phyloP scores from a whole-genome alignment of 2,797 vertebrate species.

The Okamejei kenojei region DNA sequence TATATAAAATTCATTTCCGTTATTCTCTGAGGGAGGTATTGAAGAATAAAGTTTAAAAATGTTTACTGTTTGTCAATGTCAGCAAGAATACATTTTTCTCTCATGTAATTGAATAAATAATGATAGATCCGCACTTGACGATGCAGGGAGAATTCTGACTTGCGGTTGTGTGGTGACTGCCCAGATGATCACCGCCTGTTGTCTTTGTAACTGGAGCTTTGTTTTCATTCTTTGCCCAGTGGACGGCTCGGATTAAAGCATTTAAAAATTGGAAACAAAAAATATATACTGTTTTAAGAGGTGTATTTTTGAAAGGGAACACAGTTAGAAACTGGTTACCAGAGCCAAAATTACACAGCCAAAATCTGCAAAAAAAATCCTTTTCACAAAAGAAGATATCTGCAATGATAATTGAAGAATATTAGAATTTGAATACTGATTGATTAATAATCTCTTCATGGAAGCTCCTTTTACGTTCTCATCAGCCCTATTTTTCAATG shows the following conservation, averaged over 20 bases:
- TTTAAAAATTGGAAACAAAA: constrained; percentile 1
- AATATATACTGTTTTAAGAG: constrained; percentile 13
- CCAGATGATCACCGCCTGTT: neutral
- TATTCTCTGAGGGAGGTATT: neutral
- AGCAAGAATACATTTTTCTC: neutral
- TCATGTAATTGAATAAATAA: neutral
- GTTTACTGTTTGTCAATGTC: neutral
- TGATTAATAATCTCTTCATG: neutral
- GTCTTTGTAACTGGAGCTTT: constrained; percentile 11
- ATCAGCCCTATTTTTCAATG: neutral
- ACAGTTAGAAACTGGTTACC: neutral
- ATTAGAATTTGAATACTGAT: neutral
- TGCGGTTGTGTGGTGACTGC: neutral
- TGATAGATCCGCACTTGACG: neutral
- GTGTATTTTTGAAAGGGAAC: constrained; percentile 23
- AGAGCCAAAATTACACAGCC: neutral
- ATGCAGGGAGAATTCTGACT: neutral
- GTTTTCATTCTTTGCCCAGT: neutral
- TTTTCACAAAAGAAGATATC: neutral
- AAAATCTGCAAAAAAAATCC: neutral
- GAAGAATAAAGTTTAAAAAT: neutral
- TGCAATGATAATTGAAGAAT: neutral
- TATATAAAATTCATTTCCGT: neutral
- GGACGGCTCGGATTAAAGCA: constrained; percentile 20
- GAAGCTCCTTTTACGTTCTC: neutral